These are phyloP conservation scores for Zosterops pallidus DNA, from an alignment of 2,113 vertebrate genomes.

Conservation along the genomic window DNA sequence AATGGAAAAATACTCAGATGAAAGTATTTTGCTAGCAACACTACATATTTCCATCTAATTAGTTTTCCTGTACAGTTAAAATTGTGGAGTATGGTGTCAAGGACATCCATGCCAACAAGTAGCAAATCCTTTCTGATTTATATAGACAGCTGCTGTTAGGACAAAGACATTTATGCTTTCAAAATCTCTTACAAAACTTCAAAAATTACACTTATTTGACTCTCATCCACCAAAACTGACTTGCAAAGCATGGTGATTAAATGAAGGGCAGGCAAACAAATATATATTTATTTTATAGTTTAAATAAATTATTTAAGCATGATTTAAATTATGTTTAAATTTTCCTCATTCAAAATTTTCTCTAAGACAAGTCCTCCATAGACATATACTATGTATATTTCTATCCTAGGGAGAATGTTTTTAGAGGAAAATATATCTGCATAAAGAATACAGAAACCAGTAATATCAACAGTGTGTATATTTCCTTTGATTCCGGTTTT, in stretches of 20 bases:
- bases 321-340: not conserved
- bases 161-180: not conserved
- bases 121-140: not conserved
- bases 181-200: not conserved
- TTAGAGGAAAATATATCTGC: not conserved
- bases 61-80: not conserved
- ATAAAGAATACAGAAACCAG: not conserved
- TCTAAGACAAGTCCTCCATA: not conserved
- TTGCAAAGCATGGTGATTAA: not conserved
- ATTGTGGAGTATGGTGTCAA: not conserved
- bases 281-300: no score
- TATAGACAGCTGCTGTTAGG: not conserved
- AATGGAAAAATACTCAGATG: not conserved
- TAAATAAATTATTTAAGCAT: no score
- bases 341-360: not conserved
- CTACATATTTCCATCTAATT: not conserved
- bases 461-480: not conserved
- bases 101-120: not conserved
- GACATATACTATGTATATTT: not conserved
- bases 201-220: not conserved
- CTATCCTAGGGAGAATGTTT: not conserved
- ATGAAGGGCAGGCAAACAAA: not conserved
- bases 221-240: not conserved
- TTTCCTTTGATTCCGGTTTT: not conserved
- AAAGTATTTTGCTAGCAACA: not conserved